Percentiles rank a stretch among this genome's conserved stretches.
phyloP scores from a whole-genome alignment of 2,888 invertebrate species.

The Hydrotaea diabolus region DNA sequence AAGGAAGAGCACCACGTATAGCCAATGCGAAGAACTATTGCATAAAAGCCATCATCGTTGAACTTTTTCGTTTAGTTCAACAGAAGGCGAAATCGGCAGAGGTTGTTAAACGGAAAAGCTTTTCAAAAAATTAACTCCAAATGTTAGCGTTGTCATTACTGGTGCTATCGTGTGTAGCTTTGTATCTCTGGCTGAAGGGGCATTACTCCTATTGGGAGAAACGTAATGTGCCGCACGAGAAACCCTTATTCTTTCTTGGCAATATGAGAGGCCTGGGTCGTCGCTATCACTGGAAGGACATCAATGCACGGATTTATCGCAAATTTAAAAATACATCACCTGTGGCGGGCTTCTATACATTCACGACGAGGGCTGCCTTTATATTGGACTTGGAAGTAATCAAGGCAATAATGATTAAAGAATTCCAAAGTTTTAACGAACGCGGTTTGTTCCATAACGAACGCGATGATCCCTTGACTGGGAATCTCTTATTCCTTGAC shows the following conservation, averaged over 20 bases:
- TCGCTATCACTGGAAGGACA: slow-evolving; percentile 70
- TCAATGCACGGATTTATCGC: slow-evolving; percentile 70
- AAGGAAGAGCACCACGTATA: background rate
- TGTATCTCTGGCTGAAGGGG: slow-evolving; percentile 39
- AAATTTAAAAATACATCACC: slow-evolving; percentile 68
- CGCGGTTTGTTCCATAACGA: slow-evolving; percentile 76
- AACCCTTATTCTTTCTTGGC: slow-evolving; percentile 68
- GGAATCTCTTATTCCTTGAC: slow-evolving; percentile 75
- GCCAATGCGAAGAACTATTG: background rate
- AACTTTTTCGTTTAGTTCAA: background rate
- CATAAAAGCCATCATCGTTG: background rate
- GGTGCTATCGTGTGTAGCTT: background rate
- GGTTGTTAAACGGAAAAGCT: background rate
- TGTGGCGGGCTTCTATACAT: slow-evolving; percentile 72
- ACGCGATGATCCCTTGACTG: slow-evolving; percentile 76
- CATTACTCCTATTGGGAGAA: slow-evolving; percentile 71
- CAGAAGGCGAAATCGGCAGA: background rate
- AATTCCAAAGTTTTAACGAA: slow-evolving; percentile 78
- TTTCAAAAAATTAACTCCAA: no score
- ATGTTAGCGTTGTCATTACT: background rate
- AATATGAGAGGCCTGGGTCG: slow-evolving; percentile 71
- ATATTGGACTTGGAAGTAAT: slow-evolving; percentile 75
- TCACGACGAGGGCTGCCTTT: slow-evolving; percentile 70
- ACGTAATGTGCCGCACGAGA: slow-evolving; percentile 68
- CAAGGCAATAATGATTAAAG: slow-evolving; percentile 75